A percentile compares a stretch with the other conserved stretches of the same genome.
Conservation (phyloP, 2,113 vertebrate genomes). For the Lipotes vexillifer region DNA sequence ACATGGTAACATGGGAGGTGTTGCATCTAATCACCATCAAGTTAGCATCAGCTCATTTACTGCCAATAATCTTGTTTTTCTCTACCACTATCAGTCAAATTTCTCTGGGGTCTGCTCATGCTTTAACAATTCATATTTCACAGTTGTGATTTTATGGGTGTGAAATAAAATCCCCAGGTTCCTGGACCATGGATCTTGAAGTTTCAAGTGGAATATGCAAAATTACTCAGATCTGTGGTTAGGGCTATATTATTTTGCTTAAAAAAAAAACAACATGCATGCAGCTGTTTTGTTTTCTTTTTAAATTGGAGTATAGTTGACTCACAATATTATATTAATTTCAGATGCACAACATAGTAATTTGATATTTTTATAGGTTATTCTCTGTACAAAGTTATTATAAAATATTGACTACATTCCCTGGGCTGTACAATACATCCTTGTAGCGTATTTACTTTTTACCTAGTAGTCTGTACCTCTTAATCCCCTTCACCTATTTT, state of each 20-base stretch:
- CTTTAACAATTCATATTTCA: conserved; percentile 58
- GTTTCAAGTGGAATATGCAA: not conserved
- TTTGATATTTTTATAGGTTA: not conserved
- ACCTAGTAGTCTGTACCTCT: not conserved
- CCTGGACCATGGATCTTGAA: not conserved
- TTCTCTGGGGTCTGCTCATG: not conserved
- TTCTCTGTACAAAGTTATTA: not conserved
- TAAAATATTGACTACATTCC: not conserved
- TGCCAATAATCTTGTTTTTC: conserved; percentile 31
- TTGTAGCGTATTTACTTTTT: not conserved
- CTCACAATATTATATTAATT: not conserved
- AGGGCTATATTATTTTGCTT: not conserved
- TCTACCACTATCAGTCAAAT: conserved; percentile 10
- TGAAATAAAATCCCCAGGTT: conserved; percentile 31
- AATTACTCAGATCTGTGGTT: not conserved
- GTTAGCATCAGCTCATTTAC: conserved; percentile 46
- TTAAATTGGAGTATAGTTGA: not conserved
- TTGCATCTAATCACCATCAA: conserved; percentile 35
- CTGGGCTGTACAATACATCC: not conserved
- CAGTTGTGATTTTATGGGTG: conserved; percentile 33
- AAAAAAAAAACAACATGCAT: not conserved
- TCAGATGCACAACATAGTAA: not conserved
- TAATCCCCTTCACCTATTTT: not conserved
- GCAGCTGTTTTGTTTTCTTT: not conserved
- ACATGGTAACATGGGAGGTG: not conserved